Base-by-base conservation (phyloP, 2,797 vertebrate species). In the Saxicola maurus region DNA sequence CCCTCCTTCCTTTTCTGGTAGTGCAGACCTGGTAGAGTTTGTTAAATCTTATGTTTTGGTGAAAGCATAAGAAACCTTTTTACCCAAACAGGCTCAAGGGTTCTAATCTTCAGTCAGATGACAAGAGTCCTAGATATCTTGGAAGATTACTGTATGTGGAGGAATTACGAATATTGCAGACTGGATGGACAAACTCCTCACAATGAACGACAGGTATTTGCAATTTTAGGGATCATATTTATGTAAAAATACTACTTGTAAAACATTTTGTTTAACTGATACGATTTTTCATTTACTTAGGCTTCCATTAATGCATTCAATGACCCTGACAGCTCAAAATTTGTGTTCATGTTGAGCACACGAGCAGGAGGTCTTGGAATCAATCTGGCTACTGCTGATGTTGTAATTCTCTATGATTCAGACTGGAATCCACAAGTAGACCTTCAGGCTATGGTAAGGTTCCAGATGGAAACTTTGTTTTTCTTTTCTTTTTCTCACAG, bases 341-440 rank as follows among this genome's bases (percentile, higher is more conserved):
- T 99, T 94, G 95, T 99, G 79, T 99, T 99, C 96, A 99, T 99
- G 99, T 91, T 99, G 97, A 99, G 99, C 94, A 99, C 99, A 45
- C 98, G 99, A 89, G 99, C 99, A 73, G 99, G 99, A 89, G 99
- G 99, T 19, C 97, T 99, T 86, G 99, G 99, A 62, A 99, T 99
- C 95, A 99, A 99, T 96, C 97, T 99, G 95, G 99, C 99, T 62
- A 99, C 99, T 55, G 99, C 99, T 20, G 99, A 99, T 89, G 99
- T 99, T 8, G 99, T 99, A 68, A 99, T 99, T 96, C 97, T 99
- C 25, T 99, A 99, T 55, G 99, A 99, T 96, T 99, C 99, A 13
- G 99, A 99, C 97, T 99, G 99, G 99, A 99, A 99, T 95, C 99
- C 99, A 42, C 99, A 99, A 97, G 99, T 99, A 14, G 99, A 99